Conservation (phyloP, 2,113 vertebrate genomes). For the Balaenoptera acutorostrata region DNA sequence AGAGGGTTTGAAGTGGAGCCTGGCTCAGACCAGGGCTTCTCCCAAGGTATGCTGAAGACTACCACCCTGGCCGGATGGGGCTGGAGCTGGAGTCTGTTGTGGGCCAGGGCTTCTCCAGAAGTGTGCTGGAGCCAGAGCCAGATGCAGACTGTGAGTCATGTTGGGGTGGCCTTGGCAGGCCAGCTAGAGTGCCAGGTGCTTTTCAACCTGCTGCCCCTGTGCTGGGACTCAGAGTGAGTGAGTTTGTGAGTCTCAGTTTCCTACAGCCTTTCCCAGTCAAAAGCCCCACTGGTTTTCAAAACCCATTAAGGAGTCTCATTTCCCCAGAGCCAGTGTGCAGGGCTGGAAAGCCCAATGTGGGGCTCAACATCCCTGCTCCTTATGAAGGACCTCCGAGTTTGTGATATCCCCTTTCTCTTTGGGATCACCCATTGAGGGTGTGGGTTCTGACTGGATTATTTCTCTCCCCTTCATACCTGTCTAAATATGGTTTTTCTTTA, state of each 20-base stretch:
- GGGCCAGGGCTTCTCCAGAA: not conserved
- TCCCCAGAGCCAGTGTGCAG: not conserved
- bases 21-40: not conserved
- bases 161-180: not conserved
- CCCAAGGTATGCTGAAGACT: not conserved
- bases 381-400: not conserved
- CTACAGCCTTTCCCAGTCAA: too few species aligned
- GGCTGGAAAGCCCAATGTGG: not conserved
- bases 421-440: not conserved
- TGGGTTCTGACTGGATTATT: not conserved
- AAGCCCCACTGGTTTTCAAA: not conserved
- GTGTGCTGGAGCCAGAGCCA: not conserved
- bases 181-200: not conserved
- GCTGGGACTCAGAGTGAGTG: not conserved
- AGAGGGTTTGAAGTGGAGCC: not conserved
- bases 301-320: not conserved
- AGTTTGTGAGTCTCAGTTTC: not conserved
- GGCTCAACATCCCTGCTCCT: not conserved
- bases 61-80: not conserved
- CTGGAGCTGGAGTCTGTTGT: not conserved
- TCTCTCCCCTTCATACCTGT: not conserved
- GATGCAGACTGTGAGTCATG: not conserved
- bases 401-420: not conserved
- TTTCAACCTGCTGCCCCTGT: not conserved
- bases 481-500: not conserved